Evolutionary conservation across 2,113 vertebrate species (phyloP), one percentile per base, ranked within the genome.

Genomic region (Octodon degus): DNA sequence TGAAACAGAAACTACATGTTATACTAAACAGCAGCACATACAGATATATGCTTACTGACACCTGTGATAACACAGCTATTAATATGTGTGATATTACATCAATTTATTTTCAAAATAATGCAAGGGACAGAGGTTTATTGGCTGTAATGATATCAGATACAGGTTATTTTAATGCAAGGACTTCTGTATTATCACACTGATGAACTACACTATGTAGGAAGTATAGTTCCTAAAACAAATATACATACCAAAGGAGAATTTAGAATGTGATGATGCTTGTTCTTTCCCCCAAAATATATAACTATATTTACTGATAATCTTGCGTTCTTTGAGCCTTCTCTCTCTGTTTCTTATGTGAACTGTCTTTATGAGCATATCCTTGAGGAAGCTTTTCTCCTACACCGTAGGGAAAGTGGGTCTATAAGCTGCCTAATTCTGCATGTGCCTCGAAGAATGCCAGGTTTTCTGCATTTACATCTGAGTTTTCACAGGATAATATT

Each of bases 401-500:
- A 79, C 40, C 77, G 74, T 58, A 89, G 53, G 47, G 76, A 1
- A 92, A 91, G 50, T 86, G 92, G 30, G n/a, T 85, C 72, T 80
- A 40, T 92, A 65, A 90, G 72, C 47, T 74, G 81, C 65, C 88
- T 85, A 90, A 62, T 94, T 53, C 50, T 94, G 34, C 76, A 30
- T 89, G 50, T 95, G 68, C 7, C 34, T 82, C 65, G 76, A 82
- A 30, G n/a, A 68, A 60, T 86, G 89, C 30, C 55, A 79, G 72
- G 93, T 96, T 79, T 97, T 97, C 81, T 96, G 32, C 68, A 94
- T 96, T 95, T 92, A 76, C 72, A 1, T 80, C 76, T 93, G 83
- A 92, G 40, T 53, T 97, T 50, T 96, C 94, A 97, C 68, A 37
- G 30, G 77, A 70, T 89, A 97, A 97, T 98, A 97, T 98, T 98